These are phyloP conservation scores for Phocides pigmalion DNA, from an alignment of 1,140 invertebrate species.

Conservation along the genomic window DNA sequence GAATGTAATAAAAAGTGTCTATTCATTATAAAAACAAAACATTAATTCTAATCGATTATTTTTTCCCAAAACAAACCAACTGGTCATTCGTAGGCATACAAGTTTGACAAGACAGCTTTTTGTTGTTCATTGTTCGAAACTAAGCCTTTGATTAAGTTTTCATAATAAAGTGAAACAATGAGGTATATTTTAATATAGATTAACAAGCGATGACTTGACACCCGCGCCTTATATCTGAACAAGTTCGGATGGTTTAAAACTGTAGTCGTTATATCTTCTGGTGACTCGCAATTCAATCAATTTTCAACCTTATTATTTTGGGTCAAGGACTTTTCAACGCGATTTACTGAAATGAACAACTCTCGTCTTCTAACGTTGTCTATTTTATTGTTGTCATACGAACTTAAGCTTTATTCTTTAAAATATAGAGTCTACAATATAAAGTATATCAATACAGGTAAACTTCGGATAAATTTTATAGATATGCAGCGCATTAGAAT, in stretches of 20 bases:
- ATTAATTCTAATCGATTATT: not conserved
- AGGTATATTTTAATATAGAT: slow-evolving; percentile 80
- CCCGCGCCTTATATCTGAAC: slow-evolving; percentile 54
- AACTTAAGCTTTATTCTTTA: slow-evolving; percentile 39
- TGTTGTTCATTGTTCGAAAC: slow-evolving; percentile 38
- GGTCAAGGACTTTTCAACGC: slow-evolving; percentile 1
- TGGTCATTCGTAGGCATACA: slow-evolving; percentile 28
- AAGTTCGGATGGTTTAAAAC: slow-evolving; percentile 36
- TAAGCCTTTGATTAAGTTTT: slow-evolving; percentile 65
- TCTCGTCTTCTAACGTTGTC: not conserved
- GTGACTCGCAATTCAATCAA: slow-evolving; percentile 1
- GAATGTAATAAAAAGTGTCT: not conserved
- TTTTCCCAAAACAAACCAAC: not conserved
- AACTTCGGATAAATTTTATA: not conserved
- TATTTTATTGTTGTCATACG: not conserved
- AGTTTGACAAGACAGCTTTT: slow-evolving; percentile 24
- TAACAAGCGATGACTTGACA: slow-evolving; percentile 79
- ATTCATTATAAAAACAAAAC: not conserved
- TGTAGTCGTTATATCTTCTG: not conserved
- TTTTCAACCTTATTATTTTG: slow-evolving; percentile 16
- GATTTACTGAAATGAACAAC: slow-evolving; percentile 5
- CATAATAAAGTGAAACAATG: slow-evolving; percentile 72
- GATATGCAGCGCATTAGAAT: not conserved
- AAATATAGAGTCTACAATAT: not conserved
- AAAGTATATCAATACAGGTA: not conserved